Base-by-base conservation (phyloP, 2,888 invertebrate species). In the Plemyria rubiginata region DNA sequence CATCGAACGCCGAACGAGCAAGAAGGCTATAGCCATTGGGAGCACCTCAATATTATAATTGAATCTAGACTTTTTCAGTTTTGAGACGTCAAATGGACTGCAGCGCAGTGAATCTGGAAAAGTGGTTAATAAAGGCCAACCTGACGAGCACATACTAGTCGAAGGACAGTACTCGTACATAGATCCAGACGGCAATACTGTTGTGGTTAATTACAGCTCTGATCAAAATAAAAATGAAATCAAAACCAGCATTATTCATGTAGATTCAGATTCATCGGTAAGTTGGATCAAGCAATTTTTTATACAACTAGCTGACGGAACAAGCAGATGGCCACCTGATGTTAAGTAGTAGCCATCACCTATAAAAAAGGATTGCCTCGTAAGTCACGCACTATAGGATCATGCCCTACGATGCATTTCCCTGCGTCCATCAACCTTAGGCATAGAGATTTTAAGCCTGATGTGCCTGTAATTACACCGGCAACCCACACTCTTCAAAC, bases 21-120 rank as follows among this genome's bases (percentile, higher is more conserved):
- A 2, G 32, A 6, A 32, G 36, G 36, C 11, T 38, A n/a, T n/a
- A 11, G 11, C 11, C 11, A 11, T 11, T 2, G 2, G 2, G 11
- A 38, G 36, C 2, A 8, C 36, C 9, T 38, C 36, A 38, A 3
- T 38, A 9, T 9, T 38, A 8, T 8, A 11, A 2, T 2, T 38
- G 11, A 38, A 8, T 38, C 1, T 8, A n/a, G n/a, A 38, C 0
- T 54, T 52, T 65, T 85, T 15, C 76, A 94, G 94, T 71, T 96
- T 94, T 72, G 94, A 94, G 76, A 95, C 95, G 49, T 94, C 94
- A 0, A 95, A 96, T 73, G 95, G 95, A n/a, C 95, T 95, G 67
- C 84, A 79, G 50, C 94, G 94, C 1, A 90, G 94, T 60, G 95
- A 96, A 81, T 85, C 86, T 50, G 96, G 96, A 13, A 93, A 86